Percentiles rank a stretch among this genome's conserved stretches.
These are phyloP conservation scores for Phortica variegata DNA, from an alignment of 1,140 invertebrate species.

Conservation along the genomic window DNA sequence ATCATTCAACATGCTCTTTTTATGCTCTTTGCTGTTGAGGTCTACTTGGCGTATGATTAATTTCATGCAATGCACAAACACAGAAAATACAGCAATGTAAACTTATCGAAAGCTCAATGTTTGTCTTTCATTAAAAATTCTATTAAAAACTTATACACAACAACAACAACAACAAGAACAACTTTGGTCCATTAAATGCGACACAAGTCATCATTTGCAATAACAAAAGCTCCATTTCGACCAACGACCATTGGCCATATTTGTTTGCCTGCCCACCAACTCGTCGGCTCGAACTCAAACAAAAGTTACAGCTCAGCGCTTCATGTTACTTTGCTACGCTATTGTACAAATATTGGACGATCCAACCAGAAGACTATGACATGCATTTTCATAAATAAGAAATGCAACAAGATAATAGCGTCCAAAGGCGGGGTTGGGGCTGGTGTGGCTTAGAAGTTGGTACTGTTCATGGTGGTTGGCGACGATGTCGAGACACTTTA, in stretches of 20 bases:
- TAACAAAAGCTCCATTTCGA: too few relatives aligned
- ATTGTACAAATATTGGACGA: too few relatives aligned
- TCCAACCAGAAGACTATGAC: conserved; percentile 32
- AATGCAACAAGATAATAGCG: conserved; percentile 43
- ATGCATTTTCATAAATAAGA: conserved; percentile 54
- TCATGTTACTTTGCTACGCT: too few relatives aligned
- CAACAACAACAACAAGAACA: too few relatives aligned
- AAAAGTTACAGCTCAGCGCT: conserved; percentile 29
- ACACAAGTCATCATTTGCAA: conserved; percentile 15
- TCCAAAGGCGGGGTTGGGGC: too few relatives aligned
- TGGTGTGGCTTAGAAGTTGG: too few relatives aligned
- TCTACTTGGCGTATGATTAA: background rate
- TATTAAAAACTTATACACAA: conserved; percentile 53
- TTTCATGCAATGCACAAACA: too few relatives aligned
- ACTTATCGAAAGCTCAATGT: background rate
- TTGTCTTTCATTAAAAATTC: conserved; percentile 40
- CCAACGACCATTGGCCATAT: too few relatives aligned
- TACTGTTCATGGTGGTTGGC: too few relatives aligned
- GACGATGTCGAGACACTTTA: conserved; percentile 12
- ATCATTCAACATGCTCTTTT: background rate
- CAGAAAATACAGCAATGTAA: too few relatives aligned
- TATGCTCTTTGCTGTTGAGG: background rate
- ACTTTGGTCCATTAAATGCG: conserved; percentile 48
- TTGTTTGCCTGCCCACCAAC: too few relatives aligned
- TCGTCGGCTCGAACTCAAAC: conserved; percentile 33